A percentile compares a stretch with the other conserved stretches of the same genome.
These are phyloP conservation scores for Epirrita christyi DNA, from an alignment of 2,888 invertebrate genomes.

Conservation along the genomic window DNA sequence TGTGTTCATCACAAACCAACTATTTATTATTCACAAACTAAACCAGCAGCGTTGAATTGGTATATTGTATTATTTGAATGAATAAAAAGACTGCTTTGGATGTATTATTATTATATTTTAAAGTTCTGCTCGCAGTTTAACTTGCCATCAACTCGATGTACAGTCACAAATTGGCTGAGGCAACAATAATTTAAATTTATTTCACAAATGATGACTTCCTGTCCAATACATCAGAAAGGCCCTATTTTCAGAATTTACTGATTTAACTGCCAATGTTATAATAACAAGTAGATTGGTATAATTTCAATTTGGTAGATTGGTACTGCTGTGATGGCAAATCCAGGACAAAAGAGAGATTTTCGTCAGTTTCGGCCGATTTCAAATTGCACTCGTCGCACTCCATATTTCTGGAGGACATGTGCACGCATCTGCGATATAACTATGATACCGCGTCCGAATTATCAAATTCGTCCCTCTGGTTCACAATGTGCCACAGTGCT, in stretches of 20 bases:
- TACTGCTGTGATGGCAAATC: conserved; percentile 4
- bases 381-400: neutral
- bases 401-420: too few relatives aligned
- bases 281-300: conserved; percentile 2
- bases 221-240: conserved; percentile 3
- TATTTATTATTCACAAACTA: too few relatives aligned
- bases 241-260: neutral
- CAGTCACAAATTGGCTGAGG: neutral
- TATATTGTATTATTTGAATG: neutral
- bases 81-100: conserved; percentile 3
- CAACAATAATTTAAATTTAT: conserved; percentile 20
- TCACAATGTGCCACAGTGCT: neutral
- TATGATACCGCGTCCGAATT: neutral
- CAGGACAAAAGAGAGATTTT: neutral
- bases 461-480: neutral
- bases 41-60: too few relatives aligned
- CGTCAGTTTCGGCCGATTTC: neutral
- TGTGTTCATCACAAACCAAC: too few relatives aligned
- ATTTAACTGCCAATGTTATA: conserved; percentile 2
- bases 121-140: conserved; percentile 1
- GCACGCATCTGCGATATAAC: neutral
- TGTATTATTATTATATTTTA: conserved; percentile 1
- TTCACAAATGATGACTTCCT: conserved; percentile 16
- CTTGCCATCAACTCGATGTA: conserved; percentile 5
- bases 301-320: too few relatives aligned